Base-by-base conservation (phyloP, 2,113 vertebrate genomes). In the Psittacus erithacus region DNA sequence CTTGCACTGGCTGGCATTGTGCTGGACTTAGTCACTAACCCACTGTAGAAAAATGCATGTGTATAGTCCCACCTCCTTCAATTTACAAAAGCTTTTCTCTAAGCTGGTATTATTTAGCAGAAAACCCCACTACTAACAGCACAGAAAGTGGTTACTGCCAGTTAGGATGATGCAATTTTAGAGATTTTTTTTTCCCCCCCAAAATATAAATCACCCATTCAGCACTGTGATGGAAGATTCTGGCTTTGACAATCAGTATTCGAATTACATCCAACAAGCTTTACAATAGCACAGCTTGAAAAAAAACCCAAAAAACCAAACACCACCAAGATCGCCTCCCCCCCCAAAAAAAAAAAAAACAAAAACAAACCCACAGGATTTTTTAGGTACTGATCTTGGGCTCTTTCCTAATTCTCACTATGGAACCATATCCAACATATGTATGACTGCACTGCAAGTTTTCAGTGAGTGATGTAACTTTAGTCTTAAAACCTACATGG, bases 361-460 rank as follows among this genome's bases (percentile, higher is more conserved):
- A 19, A 31, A 19, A 31, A 31, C 5, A n/a, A 59, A n/a, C 20
- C 33, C 55, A n/a, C 6, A 33, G 24, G 16, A 41, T 38, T 57
- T 88, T 91, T 67, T 0, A 86, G 67, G 31, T 29, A 38, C 17
- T 55, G 25, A 25, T 86, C 81, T 89, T 84, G 63, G 87, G 20
- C 11, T 67, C 11, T 44, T 17, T 53, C 52, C 33, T 39, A 67
- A 17, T 70, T 84, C 46, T 63, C 19, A 22, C 55, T 52, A 11
- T 25, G n/a, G 41, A 84, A 90, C 74, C 24, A 33, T n/a, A 82
- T n/a, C 29, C 3, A 38, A 65, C 0, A 0, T 18, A 49, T 4
- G 1, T 31, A 10, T 28, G 49, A 86, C 39, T 79, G 55, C 35
- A 44, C 11, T 49, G 13, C 49, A 69, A 69, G 35, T 60, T 68